Evolutionary conservation across 2,113 vertebrate genomes (phyloP), one percentile per base, ranked within the genome.

Genomic region (Phycodurus eques): DNA sequence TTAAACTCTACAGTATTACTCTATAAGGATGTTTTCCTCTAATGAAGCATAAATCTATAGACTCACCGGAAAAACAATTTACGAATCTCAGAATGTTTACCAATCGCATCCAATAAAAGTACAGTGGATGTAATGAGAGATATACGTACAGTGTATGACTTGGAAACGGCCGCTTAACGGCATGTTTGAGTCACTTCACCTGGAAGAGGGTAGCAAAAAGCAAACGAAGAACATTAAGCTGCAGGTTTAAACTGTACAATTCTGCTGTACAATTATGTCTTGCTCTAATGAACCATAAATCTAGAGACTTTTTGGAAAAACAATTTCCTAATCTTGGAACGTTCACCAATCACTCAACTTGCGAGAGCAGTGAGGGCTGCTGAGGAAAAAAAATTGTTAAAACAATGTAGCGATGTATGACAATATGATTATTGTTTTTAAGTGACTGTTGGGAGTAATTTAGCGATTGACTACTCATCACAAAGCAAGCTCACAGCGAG

Each of bases 181-280:
- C 92, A 93, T 93, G 82, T 90, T 92, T 90, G 78, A 88, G 80
- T 89, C 78, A 82, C 62, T 68, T 90, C 88, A 90, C 81, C 92
- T 92, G 81, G 22, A 88, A 85, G 81, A 81, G 12, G 0, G 63
- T 20, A 5, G 17, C 14, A 68, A 6, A 54, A 56, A 66, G 59
- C 19, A 42, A 68, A 14, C 59, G 11, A 71, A 66, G 43, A 42
- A 68, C 2, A 39, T 62, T 39, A 2, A 19, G 63, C 10, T 13
- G 62, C 61, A 6, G 42, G 19, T 64, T 64, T 31, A 43, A 65
- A 22, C 1, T 22, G 20, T 13, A 46, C 31, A 61, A 14, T 2
- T 5, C 15, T 3, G 2, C 2, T 17, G 13, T 8, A 60, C 31
- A 6, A 33, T 13, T 17, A 51, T 20, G 19, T 20, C 19, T 8